Percentiles rank a stretch among this genome's conserved stretches.
Conservation (phyloP, 2,888 invertebrate species). For the Oxyscelio sp. region DNA sequence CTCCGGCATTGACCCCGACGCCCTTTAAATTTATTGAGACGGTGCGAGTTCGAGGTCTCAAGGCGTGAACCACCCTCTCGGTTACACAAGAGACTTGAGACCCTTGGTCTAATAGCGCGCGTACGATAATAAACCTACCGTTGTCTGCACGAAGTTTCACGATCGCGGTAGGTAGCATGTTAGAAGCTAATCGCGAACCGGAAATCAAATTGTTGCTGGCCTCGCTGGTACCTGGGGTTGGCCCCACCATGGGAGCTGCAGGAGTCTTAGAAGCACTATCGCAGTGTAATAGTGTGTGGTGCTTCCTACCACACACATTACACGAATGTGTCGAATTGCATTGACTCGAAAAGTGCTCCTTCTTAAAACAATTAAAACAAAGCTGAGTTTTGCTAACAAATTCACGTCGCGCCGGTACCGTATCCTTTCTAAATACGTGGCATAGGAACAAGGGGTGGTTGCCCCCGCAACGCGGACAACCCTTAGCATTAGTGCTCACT, state of each 20-base stretch:
- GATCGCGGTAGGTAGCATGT: not conserved
- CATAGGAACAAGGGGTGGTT: conserved; percentile 3
- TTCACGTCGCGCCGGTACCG: not conserved
- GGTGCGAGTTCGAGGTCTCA: not conserved
- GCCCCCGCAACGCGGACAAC: not conserved
- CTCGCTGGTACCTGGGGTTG: not conserved
- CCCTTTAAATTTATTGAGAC: not conserved
- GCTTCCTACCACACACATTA: not conserved
- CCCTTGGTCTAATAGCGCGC: conserved; percentile 2
- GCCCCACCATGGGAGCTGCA: not conserved
- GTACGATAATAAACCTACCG: not conserved
- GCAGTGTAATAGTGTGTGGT: conserved; percentile 7
- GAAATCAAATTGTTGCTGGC: not conserved
- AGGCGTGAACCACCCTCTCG: not conserved
- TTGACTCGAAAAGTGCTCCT: not conserved
- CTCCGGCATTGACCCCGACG: not conserved
- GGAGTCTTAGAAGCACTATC: not conserved
- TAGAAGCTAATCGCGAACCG: not conserved
- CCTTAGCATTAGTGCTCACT: not conserved
- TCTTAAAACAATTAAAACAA: conserved; percentile 22
- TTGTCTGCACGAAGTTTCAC: not conserved
- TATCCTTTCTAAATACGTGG: not conserved
- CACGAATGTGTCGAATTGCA: not conserved
- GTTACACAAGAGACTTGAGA: conserved; percentile 7
- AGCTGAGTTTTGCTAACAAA: not conserved